A percentile compares a stretch with the other conserved stretches of the same genome.
These are phyloP conservation scores for Reticulitermes speratus DNA, from an alignment of 1,140 invertebrate species.

Conservation along the genomic window DNA sequence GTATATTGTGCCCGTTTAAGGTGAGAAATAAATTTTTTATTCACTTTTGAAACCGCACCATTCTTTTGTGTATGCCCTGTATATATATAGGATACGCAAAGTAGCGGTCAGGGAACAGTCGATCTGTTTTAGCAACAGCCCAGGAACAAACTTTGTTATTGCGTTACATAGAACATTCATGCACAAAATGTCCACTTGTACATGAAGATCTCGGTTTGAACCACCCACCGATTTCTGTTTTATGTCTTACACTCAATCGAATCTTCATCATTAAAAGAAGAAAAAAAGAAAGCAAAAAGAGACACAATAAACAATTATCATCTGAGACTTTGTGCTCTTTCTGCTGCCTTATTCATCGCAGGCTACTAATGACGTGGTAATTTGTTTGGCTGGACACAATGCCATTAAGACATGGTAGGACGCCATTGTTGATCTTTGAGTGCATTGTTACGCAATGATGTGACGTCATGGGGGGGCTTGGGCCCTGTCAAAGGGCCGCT, in stretches of 20 bases:
- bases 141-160: neutral
- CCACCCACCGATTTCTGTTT: slow-evolving; percentile 13
- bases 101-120: too few relatives aligned
- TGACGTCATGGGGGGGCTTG: slow-evolving; percentile 5
- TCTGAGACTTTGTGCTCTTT: neutral
- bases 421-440: slow-evolving; percentile 15
- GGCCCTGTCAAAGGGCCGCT: neutral
- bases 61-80: too few relatives aligned
- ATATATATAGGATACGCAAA: too few relatives aligned
- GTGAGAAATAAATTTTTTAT: too few relatives aligned
- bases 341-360: neutral
- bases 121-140: neutral
- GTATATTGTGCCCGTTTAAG: too few relatives aligned
- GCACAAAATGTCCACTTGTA: neutral
- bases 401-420: slow-evolving; percentile 2
- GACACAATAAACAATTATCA: neutral
- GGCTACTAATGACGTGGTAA: neutral
- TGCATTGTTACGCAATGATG: slow-evolving; percentile 5
- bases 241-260: slow-evolving; percentile 7
- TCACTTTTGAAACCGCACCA: too few relatives aligned
- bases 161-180: neutral
- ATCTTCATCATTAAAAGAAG: slow-evolving; percentile 10
- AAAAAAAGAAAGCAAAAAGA: neutral
- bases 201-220: neutral
- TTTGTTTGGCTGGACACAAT: slow-evolving; percentile 18